Percentiles rank a stretch among this genome's conserved stretches.
Conservation (phyloP, 2,888 invertebrate species). For the Timandra comae region DNA sequence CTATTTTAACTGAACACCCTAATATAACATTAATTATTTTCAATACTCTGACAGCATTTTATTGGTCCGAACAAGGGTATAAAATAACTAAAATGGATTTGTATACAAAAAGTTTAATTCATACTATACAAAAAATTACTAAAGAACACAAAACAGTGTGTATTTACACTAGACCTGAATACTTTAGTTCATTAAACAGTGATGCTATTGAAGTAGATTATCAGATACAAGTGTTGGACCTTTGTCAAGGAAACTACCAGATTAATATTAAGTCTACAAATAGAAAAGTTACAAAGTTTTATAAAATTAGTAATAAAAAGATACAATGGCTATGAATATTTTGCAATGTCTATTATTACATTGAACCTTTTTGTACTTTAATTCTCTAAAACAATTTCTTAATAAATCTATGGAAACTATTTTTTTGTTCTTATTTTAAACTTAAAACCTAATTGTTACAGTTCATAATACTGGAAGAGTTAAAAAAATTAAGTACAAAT, state of each 20-base stretch:
- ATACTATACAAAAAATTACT: constrained; percentile 56
- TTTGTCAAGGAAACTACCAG: constrained; percentile 17
- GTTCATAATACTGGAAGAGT: too few relatives aligned
- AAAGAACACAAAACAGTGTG: constrained; percentile 67
- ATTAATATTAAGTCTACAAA: constrained; percentile 29
- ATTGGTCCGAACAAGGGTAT: constrained; percentile 69
- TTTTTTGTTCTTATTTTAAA: too few relatives aligned
- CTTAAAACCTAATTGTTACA: too few relatives aligned
- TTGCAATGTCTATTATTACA: too few relatives aligned
- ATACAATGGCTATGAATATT: constrained; percentile 27
- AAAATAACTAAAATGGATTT: constrained; percentile 68
- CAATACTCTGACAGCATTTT: constrained; percentile 67
- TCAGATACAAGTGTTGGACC: constrained; percentile 43
- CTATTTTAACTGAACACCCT: constrained; percentile 43
- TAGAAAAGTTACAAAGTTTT: constrained; percentile 24
- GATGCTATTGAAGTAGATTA: constrained; percentile 48
- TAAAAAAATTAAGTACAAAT: too few relatives aligned
- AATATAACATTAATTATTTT: constrained; percentile 58
- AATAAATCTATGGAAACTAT: too few relatives aligned
- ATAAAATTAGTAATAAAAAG: constrained; percentile 24
- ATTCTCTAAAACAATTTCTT: too few relatives aligned
- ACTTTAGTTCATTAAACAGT: constrained; percentile 63
- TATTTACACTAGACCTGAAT: constrained; percentile 71
- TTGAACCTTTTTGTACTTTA: too few relatives aligned
- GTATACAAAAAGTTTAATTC: constrained; percentile 62